Evolutionary conservation across 1,140 invertebrate species (phyloP), one percentile per base, ranked within the genome.

Genomic region (Macrocentrus cingulum): DNA sequence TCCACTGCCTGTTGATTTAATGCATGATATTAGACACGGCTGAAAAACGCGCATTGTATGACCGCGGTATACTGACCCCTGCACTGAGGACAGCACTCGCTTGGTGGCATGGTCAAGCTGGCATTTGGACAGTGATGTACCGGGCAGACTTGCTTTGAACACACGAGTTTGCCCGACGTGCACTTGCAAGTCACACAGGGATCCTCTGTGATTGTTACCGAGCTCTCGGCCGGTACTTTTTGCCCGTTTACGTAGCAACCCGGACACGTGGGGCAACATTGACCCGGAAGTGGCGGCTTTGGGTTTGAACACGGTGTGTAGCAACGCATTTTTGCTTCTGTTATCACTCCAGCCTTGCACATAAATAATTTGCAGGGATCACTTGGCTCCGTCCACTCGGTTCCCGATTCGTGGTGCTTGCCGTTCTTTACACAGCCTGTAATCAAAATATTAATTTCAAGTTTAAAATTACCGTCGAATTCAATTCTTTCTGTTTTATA

Each of bases 101-200:
- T 89, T 1, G 85, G 80, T 19, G n/a, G 82, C 80, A 32, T 84
- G 83, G 18, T 83, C 77, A 62, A 90, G 88, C 86, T 85, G 5
- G 82, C 79, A 41, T 78, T 65, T 19, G 87, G 84, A 74, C 93
- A 95, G 15, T 89, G 86, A 3, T 95, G 79, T 2, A 91, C 89
- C 1, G 91, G 90, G 72, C 94, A 97, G 1, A 90, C 89, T 53
- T 88, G 86, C 69, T 93, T 94, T 2, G 84, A 81, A 74, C 94
- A 96, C 1, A 87, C 87, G 66, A 95, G 80, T 22, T 84, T 81
- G 7, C 87, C 87, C n/a, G 82, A 80, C 50, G 85, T 81, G 75
- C 94, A 96, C 53, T 87, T 85, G 74, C 94, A 97, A 54, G 87
- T 87, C 32, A 95, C 79, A 72, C 94, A 97, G 0, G 92, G 91